Evolutionary conservation across 2,888 invertebrate species (phyloP), one percentile per base, ranked within the genome.

Genomic region (Hylaea fasciaria): DNA sequence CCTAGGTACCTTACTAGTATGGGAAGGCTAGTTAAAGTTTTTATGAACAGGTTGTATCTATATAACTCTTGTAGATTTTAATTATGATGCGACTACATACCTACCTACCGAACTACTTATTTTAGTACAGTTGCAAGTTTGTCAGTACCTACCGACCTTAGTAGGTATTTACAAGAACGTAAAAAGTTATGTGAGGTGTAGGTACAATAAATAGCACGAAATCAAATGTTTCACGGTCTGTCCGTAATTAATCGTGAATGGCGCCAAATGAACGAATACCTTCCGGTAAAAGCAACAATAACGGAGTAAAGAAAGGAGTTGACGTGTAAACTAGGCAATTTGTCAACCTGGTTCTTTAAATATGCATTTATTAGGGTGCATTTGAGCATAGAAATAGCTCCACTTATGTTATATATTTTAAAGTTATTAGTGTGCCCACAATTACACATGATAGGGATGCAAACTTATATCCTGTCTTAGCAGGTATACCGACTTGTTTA

Each of bases 311-410:
- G 66, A 65, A 62, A 58, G 35, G 49, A 40, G 14, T 64, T 62
- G 64, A 68, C 68, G 76, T 75, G 81, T 82, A 82, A 83, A 81
- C 80, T 71, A 68, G 73, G 73, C 71, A 65, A 73, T 73, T 77
- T 74, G 74, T 76, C 76, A 78, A 77, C 72, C 52, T 44, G 29
- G 43, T 45, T 52, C 62, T 65, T 58, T 14, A 50, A n/a, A n/a
- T 45, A 37, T 54, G 41, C 50, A 45, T 17, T 32, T 37, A 17
- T 14, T 32, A 5, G 22, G 8, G 8, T n/a, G 14, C 9, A 32
- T 12, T 7, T 29, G n/a, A 35, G 16, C 12, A 37, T 10, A 35
- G 39, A 39, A 49, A 49, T 49, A 49, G 37, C 14, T 14, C 32
- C 32, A 16, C 14, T 45, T 45, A 39, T 41, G 10, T 8, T 41